Evolutionary conservation across 2,797 vertebrate species (phyloP).

Genomic region (Epinephelus awoara): DNA sequence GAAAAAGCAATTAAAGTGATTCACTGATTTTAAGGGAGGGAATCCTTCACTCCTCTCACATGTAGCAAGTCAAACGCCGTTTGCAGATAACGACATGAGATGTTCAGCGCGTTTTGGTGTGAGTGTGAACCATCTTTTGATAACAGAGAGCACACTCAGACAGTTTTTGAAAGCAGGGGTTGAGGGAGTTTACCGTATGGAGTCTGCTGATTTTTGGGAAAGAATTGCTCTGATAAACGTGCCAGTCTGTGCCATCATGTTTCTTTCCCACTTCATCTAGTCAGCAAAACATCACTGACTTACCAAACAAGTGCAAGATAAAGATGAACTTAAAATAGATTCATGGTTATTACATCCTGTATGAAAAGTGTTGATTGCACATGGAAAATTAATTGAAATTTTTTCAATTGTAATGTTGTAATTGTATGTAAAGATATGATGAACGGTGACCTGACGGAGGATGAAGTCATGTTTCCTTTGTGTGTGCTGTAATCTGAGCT

Average conservation of each 20-base stretch:
- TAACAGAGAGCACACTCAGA: slow-evolving; percentile 21
- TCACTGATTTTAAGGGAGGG: background rate
- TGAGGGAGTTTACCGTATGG: slow-evolving; percentile 19
- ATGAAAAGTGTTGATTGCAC: too few species aligned
- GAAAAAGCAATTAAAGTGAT: slow-evolving; percentile 11
- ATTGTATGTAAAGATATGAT: too few species aligned
- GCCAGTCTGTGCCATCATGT: background rate
- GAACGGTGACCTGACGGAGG: too few species aligned
- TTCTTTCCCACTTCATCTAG: background rate
- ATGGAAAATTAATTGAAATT: too few species aligned
- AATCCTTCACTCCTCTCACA: slow-evolving; percentile 7
- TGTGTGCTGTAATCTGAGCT: too few species aligned
- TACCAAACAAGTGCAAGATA: background rate
- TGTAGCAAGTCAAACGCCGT: background rate
- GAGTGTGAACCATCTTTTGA: slow-evolving; percentile 15
- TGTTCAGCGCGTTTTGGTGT: background rate
- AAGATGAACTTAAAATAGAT: too few species aligned
- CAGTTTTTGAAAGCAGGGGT: slow-evolving; percentile 19
- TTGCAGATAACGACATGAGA: slow-evolving; percentile 19
- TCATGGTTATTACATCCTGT: too few species aligned
- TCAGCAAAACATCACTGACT: slow-evolving; percentile 21
- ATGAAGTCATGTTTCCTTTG: too few species aligned
- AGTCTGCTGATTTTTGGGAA: background rate
- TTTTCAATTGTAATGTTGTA: too few species aligned
- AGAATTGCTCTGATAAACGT: slow-evolving; percentile 17